Conservation (phyloP, 2,113 vertebrate species). For the Prionailurus viverrinus region DNA sequence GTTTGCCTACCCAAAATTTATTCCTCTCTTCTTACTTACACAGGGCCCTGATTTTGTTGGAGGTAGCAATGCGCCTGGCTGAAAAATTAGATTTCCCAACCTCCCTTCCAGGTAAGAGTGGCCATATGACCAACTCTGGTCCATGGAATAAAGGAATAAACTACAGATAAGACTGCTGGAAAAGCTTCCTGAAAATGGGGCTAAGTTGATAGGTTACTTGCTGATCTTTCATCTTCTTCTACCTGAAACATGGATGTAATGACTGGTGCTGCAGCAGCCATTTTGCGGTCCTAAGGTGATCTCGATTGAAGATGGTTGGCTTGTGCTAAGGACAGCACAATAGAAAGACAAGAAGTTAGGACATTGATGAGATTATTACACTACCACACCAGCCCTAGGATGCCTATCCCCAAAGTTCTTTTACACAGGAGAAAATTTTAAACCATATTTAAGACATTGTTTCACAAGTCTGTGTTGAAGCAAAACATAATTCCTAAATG, state of each 20-base stretch:
- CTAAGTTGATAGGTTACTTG: background rate
- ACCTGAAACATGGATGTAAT: background rate
- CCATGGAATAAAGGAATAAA: background rate
- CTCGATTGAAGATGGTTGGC: background rate
- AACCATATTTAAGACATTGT: background rate
- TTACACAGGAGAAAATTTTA: background rate
- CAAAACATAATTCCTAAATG: background rate
- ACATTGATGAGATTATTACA: background rate
- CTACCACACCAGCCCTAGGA: background rate
- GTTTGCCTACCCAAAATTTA: background rate
- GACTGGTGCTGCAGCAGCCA: background rate
- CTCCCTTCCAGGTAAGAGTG: background rate
- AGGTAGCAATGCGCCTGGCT: background rate
- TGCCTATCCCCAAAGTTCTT: background rate
- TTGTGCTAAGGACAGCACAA: background rate
- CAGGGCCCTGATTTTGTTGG: background rate
- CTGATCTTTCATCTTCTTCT: background rate
- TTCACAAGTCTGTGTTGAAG: background rate
- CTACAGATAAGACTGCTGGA: background rate
- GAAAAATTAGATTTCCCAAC: background rate
- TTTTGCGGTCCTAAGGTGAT: background rate
- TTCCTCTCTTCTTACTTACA: background rate
- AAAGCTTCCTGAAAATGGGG: background rate
- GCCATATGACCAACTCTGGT: background rate
- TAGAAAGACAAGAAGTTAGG: background rate